Base-by-base conservation (phyloP, 2,113 vertebrate genomes). In the Ophthalmolycus amberensis region DNA sequence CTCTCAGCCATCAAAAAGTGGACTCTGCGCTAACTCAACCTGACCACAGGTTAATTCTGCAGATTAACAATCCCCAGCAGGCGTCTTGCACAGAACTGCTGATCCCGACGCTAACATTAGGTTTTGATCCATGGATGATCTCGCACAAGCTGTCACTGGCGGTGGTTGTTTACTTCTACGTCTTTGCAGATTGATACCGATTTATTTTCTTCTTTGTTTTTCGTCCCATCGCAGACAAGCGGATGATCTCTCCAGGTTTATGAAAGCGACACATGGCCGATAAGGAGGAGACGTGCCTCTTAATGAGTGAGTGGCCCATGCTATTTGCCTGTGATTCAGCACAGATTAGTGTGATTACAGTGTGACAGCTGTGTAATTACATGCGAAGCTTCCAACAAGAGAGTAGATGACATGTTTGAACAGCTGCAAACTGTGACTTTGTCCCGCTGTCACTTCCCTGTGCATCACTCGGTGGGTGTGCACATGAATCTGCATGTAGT, bases 331-430 rank as follows among this genome's bases (percentile, higher is more conserved):
- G 79, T 66, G 84, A 90, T 84, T 88, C 89, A 82, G 68, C 68
- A 71, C 83, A 87, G 91, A 93, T 92, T 90, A 90, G 81, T 59
- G 60, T 84, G 89, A 93, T 93, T 89, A 90, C 87, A 83, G 83
- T 84, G 73, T 87, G 91, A 92, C 91, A 92, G 89, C 88, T 92
- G 89, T 85, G 89, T 92, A 93, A 92, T 94, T 92, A 93, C 83
- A 90, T 69, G 75, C 67, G 76, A 91, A 85, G 88, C 77, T 67
- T 75, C 86, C 79, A 48, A 87, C 85, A 87, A 85, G 84, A 67
- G 88, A 80, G 59, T 64, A 67, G 69, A 77, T 82, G 87, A 87
- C 77, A 77, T 89, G 83, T 91, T 90, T 91, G 78, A 89, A 84
- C 93, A 89, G 89, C 88, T 91, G 89, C 87, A 86, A 83, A 80